Evolutionary conservation across 1,140 invertebrate genomes (phyloP), one percentile per base, ranked within the genome.

Genomic region (Aricia agestis): DNA sequence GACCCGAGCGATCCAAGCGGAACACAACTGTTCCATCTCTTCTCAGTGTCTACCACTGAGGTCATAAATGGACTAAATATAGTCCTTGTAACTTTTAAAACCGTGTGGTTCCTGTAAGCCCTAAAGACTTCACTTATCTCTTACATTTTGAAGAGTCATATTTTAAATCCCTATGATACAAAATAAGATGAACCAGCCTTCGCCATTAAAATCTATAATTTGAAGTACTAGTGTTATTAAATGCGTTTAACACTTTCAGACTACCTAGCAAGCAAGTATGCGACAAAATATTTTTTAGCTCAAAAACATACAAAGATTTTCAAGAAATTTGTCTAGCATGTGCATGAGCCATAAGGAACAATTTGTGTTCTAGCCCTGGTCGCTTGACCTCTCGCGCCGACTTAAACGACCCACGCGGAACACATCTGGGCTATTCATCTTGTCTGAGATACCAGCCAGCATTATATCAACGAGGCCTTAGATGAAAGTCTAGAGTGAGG

Each of bases 321-420:
- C 6, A 42, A 42, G 41, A 2, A 13, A 13, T 15, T 52, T 52
- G 45, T 11, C 13, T 52, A 52, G 45, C 45, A 9, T 52, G 13
- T 52, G 13, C 13, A 9, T 5, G 11, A 7, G 6, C 41, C 9
- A 52, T 52, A 13, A 1, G 45, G 10, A 52, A 15, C 13, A 11
- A 13, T 15, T 52, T 13, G 45, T 52, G 11, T 52, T 52, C 45
- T 15, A 52, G 45, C 45, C 45, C 45, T 52, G 11, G 45, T 52
- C 45, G 45, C 69, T 74, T 78, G 69, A 75, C 70, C 76, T 73
- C 61, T 69, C 36, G 69, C 76, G 72, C 68, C 70, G 66, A 32
- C 58, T 70, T 68, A 68, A 18, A 19, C 68, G 66, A 69, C 59
- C 59, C 57, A 70, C 66, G 58, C 61, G 67, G 69, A 73, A 77